phyloP scores from a whole-genome alignment of 2,888 invertebrate genomes.

The Abscondita cerata region DNA sequence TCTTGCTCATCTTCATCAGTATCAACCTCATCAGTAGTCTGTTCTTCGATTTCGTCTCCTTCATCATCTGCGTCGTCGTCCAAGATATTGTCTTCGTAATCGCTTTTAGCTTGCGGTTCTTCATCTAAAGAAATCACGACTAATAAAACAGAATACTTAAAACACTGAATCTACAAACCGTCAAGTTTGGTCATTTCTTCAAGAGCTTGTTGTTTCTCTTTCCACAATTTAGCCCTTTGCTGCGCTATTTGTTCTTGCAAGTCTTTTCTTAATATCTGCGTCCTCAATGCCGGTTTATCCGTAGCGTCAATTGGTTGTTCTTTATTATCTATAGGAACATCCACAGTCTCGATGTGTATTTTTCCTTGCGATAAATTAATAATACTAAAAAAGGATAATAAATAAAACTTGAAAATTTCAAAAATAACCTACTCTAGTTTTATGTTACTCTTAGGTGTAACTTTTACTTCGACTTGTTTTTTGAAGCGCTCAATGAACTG shows the following conservation, averaged over 20 bases:
- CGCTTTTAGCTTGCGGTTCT: slow-evolving; percentile 34
- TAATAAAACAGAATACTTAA: background rate
- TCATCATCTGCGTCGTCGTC: slow-evolving; percentile 62
- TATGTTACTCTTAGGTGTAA: slow-evolving; percentile 63
- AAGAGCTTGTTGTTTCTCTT: slow-evolving; percentile 59
- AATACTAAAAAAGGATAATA: slow-evolving; percentile 46
- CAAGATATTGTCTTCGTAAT: slow-evolving; percentile 44
- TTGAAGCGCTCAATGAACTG: slow-evolving; percentile 75
- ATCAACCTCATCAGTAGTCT: background rate
- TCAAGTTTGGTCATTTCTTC: background rate
- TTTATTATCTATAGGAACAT: slow-evolving; percentile 51
- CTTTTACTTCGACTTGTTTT: slow-evolving; percentile 68
- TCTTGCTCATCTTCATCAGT: slow-evolving; percentile 49
- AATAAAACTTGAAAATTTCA: background rate
- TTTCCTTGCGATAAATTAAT: slow-evolving; percentile 58
- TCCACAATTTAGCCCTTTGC: slow-evolving; percentile 74
- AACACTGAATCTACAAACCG: background rate
- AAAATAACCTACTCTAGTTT: slow-evolving; percentile 63
- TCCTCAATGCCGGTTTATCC: slow-evolving; percentile 73
- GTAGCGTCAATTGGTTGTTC: slow-evolving; percentile 49
- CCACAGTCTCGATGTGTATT: slow-evolving; percentile 57
- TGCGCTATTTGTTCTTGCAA: slow-evolving; percentile 75
- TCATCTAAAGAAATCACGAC: slow-evolving; percentile 1
- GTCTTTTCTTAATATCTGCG: slow-evolving; percentile 73
- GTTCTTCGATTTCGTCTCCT: slow-evolving; percentile 60